phyloP scores from a whole-genome alignment of 2,888 invertebrate species.

The Odiellus spinosus region DNA sequence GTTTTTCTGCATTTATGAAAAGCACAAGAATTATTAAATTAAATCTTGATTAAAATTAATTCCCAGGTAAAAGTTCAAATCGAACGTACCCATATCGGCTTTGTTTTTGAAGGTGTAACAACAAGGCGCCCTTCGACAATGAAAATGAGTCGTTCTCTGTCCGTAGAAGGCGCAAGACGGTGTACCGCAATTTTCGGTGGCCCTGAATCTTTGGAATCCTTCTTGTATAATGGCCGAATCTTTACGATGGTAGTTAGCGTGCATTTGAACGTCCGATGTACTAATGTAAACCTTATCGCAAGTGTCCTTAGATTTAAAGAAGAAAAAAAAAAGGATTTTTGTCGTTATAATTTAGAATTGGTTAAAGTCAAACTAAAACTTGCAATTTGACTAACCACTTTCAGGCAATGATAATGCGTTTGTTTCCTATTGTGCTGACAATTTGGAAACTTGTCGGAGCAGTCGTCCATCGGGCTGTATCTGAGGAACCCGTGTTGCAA shows the following conservation, averaged over 20 bases:
- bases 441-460: conserved; percentile 60
- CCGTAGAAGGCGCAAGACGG: conserved; percentile 81
- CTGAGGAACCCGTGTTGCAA: conserved; percentile 86
- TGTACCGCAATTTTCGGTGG: conserved; percentile 87
- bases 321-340: neutral
- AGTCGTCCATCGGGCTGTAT: conserved; percentile 89
- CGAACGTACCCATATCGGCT: conserved; percentile 95
- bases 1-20: conserved; percentile 55
- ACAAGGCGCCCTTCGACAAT: conserved; percentile 78
- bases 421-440: conserved; percentile 88
- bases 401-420: conserved; percentile 93
- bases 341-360: neutral
- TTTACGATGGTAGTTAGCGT: conserved; percentile 94
- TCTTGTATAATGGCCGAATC: conserved; percentile 95
- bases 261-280: conserved; percentile 98
- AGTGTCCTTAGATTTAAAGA: conserved; percentile 32
- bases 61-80: no score
- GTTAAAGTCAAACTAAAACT: neutral
- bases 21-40: no score
- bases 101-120: conserved; percentile 96
- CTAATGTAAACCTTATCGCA: conserved; percentile 83
- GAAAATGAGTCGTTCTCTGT: conserved; percentile 93
- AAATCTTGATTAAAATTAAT: no score
- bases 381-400: conserved; percentile 37
- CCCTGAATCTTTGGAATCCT: conserved; percentile 89